Evolutionary conservation across 2,888 invertebrate species (phyloP).

Genomic region (Cheilosia vernalis): DNA sequence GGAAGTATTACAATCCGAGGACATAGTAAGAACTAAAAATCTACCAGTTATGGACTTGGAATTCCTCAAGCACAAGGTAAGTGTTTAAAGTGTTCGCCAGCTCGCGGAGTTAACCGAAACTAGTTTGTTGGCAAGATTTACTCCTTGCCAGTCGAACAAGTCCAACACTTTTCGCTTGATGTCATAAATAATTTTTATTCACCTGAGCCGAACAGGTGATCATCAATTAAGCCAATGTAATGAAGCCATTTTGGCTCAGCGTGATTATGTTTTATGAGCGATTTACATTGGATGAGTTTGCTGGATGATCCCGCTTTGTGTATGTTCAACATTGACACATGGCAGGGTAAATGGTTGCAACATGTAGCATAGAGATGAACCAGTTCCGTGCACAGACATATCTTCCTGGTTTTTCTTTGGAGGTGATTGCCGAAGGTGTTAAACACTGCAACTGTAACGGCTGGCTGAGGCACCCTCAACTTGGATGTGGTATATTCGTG

Average conservation of each 20-base stretch:
- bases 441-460: slow-evolving; percentile 60
- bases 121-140: slow-evolving; percentile 39
- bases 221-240: slow-evolving; percentile 75
- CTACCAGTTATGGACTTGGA: slow-evolving; percentile 88
- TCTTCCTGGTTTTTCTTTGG: slow-evolving; percentile 51
- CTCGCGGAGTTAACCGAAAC: slow-evolving; percentile 17
- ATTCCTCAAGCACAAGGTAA: slow-evolving; percentile 87
- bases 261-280: slow-evolving; percentile 70
- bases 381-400: slow-evolving; percentile 41
- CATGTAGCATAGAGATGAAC: slow-evolving; percentile 61
- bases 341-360: slow-evolving; percentile 62
- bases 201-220: slow-evolving; percentile 68
- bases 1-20: slow-evolving; percentile 93
- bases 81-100: slow-evolving; percentile 52
- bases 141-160: slow-evolving; percentile 51
- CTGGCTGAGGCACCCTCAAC: slow-evolving; percentile 40
- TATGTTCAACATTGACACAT: slow-evolving; percentile 71
- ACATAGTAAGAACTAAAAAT: slow-evolving; percentile 88
- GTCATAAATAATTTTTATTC: slow-evolving; percentile 71
- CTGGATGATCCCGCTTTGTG: slow-evolving; percentile 33
- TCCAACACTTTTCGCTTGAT: slow-evolving; percentile 42
- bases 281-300: slow-evolving; percentile 56
- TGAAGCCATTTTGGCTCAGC: slow-evolving; percentile 76
- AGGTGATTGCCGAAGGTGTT: slow-evolving; percentile 68
- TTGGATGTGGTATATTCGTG: slow-evolving; percentile 21